Evolutionary conservation across 2,888 invertebrate genomes (phyloP).

Genomic region (Trachelus tabidus): DNA sequence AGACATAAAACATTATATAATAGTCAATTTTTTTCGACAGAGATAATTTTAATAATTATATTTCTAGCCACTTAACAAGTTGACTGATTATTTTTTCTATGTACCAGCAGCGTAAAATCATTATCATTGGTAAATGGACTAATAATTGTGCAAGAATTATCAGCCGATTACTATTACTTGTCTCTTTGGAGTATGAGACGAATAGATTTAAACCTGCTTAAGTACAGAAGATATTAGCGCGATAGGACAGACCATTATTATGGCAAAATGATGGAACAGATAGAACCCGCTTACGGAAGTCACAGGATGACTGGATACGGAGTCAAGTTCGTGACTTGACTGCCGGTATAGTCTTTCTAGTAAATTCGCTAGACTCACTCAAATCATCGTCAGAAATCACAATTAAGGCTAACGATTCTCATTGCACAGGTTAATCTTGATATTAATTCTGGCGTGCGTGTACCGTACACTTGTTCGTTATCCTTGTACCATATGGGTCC

Average conservation of each 20-base stretch:
- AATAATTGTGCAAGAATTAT: not conserved
- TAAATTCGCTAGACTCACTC: not conserved
- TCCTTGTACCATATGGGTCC: not conserved
- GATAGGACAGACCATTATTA: not conserved
- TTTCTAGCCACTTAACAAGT: not conserved
- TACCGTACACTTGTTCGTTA: not conserved
- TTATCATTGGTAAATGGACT: not conserved
- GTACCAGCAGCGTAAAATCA: not conserved
- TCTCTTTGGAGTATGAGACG: not conserved
- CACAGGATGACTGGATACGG: not conserved
- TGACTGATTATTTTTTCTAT: not conserved
- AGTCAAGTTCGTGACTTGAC: not conserved
- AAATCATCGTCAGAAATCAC: not conserved
- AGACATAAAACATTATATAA: not conserved
- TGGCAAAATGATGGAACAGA: not conserved
- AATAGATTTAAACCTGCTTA: not conserved
- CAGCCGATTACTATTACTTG: not conserved
- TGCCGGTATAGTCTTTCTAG: not conserved
- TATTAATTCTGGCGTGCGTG: not conserved
- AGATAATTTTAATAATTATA: not conserved
- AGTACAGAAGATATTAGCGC: not conserved
- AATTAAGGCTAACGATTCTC: not conserved
- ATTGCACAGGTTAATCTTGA: not conserved
- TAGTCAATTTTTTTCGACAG: not conserved
- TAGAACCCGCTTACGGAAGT: not conserved